Evolutionary conservation across 1,140 invertebrate species (phyloP).

Genomic region (Trinorchestia longiramus): DNA sequence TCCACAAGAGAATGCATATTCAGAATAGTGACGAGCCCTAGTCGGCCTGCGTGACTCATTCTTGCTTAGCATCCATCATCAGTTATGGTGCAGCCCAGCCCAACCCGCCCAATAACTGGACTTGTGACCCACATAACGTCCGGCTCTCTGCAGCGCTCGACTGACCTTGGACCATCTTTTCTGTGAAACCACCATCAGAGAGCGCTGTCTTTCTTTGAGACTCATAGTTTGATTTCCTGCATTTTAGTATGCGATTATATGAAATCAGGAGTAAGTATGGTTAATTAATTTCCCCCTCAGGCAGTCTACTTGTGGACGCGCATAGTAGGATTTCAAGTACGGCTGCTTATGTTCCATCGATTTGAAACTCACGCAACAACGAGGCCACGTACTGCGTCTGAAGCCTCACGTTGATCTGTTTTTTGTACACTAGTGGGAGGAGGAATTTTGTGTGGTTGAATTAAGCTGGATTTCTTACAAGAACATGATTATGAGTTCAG

Average conservation of each 20-base stretch:
- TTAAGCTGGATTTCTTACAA: background rate
- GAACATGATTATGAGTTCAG: background rate
- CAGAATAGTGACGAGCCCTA: background rate
- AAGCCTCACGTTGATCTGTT: background rate
- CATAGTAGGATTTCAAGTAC: background rate
- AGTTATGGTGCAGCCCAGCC: background rate
- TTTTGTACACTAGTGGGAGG: background rate
- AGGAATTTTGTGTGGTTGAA: background rate
- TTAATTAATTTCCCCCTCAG: background rate
- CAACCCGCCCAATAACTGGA: background rate
- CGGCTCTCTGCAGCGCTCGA: background rate
- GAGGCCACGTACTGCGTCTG: background rate
- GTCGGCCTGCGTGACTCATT: background rate
- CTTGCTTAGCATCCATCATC: background rate
- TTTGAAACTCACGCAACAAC: background rate
- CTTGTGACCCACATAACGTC: background rate
- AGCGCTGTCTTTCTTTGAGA: background rate
- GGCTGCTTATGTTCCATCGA: background rate
- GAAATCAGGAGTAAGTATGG: background rate
- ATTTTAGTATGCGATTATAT: background rate
- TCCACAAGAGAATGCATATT: background rate
- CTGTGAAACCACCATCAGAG: background rate
- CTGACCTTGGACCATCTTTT: background rate
- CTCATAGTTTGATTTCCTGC: background rate
- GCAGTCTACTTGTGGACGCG: no score